Evolutionary conservation across 2,888 invertebrate species (phyloP).

Genomic region (Zaprionus obscuricornis): DNA sequence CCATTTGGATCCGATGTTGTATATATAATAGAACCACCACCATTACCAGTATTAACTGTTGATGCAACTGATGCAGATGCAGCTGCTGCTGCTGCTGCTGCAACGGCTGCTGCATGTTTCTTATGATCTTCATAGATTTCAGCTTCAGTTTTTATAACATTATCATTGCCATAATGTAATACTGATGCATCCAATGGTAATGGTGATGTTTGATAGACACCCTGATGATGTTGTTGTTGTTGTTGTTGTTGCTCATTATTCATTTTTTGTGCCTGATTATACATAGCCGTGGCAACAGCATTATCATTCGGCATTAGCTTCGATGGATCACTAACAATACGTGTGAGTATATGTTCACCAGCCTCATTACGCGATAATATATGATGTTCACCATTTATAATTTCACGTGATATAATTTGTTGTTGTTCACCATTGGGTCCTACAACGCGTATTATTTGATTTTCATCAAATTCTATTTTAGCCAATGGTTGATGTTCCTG

Average conservation of each 20-base stretch:
- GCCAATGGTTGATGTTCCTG: conserved; percentile 81
- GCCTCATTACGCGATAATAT: conserved; percentile 83
- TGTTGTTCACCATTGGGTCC: conserved; percentile 83
- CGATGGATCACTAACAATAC: conserved; percentile 83
- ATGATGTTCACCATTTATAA: conserved; percentile 84
- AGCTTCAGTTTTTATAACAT: conserved; percentile 81
- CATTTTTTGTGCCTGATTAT: conserved; percentile 82
- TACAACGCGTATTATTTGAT: conserved; percentile 83
- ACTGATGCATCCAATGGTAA: conserved; percentile 82
- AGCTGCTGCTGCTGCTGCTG: conserved; percentile 14
- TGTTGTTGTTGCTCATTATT: conserved; percentile 81
- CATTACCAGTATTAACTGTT: too few relatives aligned
- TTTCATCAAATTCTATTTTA: conserved; percentile 83
- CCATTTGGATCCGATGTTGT: conserved; percentile 79
- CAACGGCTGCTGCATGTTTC: conserved; percentile 64
- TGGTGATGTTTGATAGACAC: conserved; percentile 82
- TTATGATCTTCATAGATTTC: conserved; percentile 82
- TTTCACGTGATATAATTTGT: conserved; percentile 83
- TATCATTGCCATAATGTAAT: conserved; percentile 81
- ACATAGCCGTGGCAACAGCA: conserved; percentile 82
- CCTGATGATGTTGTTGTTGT: too few relatives aligned
- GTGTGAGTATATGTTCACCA: conserved; percentile 83
- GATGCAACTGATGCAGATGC: too few relatives aligned
- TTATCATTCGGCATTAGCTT: conserved; percentile 82
- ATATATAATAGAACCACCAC: conserved; percentile 83